A percentile compares a stretch with the other conserved stretches of the same genome.
These are phyloP conservation scores for Berghia stephanieae DNA, from an alignment of 1,140 invertebrate species.

Conservation along the genomic window DNA sequence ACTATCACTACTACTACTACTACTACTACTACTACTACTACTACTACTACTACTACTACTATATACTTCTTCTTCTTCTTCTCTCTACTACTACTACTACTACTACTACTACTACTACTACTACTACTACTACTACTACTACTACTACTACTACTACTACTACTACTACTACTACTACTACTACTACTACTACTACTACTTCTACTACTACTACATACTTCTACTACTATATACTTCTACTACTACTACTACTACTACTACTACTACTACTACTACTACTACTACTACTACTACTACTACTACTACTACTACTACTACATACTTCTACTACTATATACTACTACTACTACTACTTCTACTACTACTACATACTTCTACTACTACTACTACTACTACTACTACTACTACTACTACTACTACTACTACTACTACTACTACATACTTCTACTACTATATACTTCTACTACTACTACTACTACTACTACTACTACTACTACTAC, in stretches of 20 bases:
- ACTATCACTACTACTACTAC: background rate
- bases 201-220: background rate
- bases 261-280: conserved; percentile 7
- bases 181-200: conserved; percentile 7
- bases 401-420: conserved; percentile 6
- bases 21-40: conserved; percentile 8
- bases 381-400: background rate
- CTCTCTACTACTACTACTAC: background rate
- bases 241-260: conserved; percentile 8
- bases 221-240: background rate
- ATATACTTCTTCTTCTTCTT: too few relatives aligned
- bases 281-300: conserved; percentile 7
- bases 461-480: too few relatives aligned
- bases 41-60: too few relatives aligned
- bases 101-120: conserved; percentile 8
- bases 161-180: conserved; percentile 8
- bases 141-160: conserved; percentile 7
- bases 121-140: conserved; percentile 7
- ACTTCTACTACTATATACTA: too few relatives aligned
- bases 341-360: too few relatives aligned
- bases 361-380: too few relatives aligned
- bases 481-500: too few relatives aligned
- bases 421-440: too few relatives aligned
- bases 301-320: too few relatives aligned
- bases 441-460: too few relatives aligned